Evolutionary conservation across 2,888 invertebrate genomes (phyloP), one percentile per base, ranked within the genome.

Genomic region (Lobophora halterata): DNA sequence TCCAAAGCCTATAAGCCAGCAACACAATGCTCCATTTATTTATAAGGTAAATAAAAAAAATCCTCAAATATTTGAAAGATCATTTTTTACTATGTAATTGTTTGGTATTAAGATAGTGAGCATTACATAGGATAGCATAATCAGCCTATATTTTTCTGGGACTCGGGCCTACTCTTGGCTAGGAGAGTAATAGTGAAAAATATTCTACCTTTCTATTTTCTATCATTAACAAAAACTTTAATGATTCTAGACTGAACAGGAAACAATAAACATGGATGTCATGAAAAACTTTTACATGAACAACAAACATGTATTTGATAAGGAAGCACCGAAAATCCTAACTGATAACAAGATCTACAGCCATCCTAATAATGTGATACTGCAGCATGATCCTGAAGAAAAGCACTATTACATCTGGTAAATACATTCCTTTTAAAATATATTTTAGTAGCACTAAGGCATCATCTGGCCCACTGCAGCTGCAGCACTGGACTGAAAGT

Each of bases 291-390:
- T 93, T 23, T 94, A 93, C 61, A 54, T 69, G 18, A 82, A 76
- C 54, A 88, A 94, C 66, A 79, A 82, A 63, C 63, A 89, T 27
- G 70, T 89, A 49, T 92, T 95, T 66, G 80, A 90, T 58, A 83
- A 79, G 60, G 92, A 94, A 63, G 90, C 92, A 39, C 81, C 88
- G 24, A 90, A 88, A 63, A 83, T 94, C 23, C 67, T 88, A 8
- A 61, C 65, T 7, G 75, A 79, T 49, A 72, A 75, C 41, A 78
- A 79, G 51, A 58, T 70, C 49, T 75, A 72, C 21, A 71, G 57
- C 52, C 73, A 72, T 29, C 86, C 88, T 26, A 60, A 73, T 34
- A 79, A 86, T 39, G 71, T 83, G 41, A 76, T 81, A 42, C 65
- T 46, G 17, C 71, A 60, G 6, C 60, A 65, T 23, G 27, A 55